Evolutionary conservation across 2,113 vertebrate species (phyloP).

Genomic region (Loxodonta africana): DNA sequence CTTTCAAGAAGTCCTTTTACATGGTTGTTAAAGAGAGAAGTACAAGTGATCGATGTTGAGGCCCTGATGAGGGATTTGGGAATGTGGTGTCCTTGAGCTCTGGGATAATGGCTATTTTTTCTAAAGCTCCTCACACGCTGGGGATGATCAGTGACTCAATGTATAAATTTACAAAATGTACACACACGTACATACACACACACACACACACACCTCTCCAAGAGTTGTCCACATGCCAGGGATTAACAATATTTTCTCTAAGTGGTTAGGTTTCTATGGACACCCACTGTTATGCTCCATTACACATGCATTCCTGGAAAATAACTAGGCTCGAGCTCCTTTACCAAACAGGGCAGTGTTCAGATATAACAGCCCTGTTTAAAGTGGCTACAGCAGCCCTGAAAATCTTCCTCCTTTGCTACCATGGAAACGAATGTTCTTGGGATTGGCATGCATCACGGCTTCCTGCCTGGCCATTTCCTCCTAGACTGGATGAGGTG

Average conservation of each 20-base stretch:
- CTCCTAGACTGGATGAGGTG: neutral
- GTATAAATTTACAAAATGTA: neutral
- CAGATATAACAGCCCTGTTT: neutral
- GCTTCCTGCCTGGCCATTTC: neutral
- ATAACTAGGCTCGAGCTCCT: neutral
- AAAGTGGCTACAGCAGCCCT: neutral
- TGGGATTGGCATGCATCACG: neutral
- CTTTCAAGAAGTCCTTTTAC: neutral
- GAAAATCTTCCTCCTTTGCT: neutral
- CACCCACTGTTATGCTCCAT: neutral
- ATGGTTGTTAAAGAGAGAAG: neutral
- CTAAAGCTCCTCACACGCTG: neutral
- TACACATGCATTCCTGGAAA: neutral
- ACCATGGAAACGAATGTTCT: neutral
- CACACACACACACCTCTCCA: neutral
- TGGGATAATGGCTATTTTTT: neutral
- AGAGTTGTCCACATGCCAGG: neutral
- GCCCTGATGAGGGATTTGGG: neutral
- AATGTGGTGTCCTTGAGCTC: neutral
- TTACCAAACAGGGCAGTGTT: too few species aligned
- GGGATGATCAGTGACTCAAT: neutral
- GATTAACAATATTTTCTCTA: neutral
- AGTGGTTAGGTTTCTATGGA: neutral
- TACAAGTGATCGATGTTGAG: neutral
- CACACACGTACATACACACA: neutral